Evolutionary conservation across 2,888 invertebrate genomes (phyloP).

Genomic region (Azorinus chamasolen): DNA sequence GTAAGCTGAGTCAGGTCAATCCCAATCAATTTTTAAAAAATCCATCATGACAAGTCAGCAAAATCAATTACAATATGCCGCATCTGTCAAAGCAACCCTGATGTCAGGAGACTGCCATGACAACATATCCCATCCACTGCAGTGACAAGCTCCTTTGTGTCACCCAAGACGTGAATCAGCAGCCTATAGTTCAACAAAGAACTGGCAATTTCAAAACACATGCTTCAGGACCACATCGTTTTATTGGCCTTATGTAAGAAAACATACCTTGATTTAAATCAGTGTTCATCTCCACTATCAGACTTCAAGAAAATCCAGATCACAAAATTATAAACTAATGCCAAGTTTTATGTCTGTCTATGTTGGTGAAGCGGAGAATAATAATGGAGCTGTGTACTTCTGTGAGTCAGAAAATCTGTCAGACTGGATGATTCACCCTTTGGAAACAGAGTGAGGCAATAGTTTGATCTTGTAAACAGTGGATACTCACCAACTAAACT

Average conservation of each 20-base stretch:
- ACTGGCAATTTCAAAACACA: too few relatives aligned
- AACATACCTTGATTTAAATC: not conserved
- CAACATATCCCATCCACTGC: too few relatives aligned
- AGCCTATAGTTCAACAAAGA: too few relatives aligned
- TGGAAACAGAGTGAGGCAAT: not conserved
- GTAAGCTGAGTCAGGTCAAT: too few relatives aligned
- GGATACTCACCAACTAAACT: not conserved
- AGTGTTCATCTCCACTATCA: not conserved
- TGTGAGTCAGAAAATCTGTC: slow-evolving; percentile 43
- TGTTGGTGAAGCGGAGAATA: slow-evolving; percentile 11
- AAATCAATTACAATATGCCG: too few relatives aligned
- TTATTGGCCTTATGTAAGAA: not conserved
- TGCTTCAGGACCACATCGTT: not conserved
- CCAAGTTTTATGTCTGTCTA: too few relatives aligned
- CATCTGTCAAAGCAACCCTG: too few relatives aligned
- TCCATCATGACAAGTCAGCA: too few relatives aligned
- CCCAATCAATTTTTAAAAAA: too few relatives aligned
- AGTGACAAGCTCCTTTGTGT: too few relatives aligned
- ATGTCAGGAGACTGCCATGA: too few relatives aligned
- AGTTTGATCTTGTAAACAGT: not conserved
- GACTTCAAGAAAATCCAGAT: not conserved
- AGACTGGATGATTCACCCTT: slow-evolving; percentile 46
- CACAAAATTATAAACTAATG: not conserved
- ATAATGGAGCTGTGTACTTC: slow-evolving; percentile 9
- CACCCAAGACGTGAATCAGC: too few relatives aligned